Evolutionary conservation across 2,888 invertebrate species (phyloP), one percentile per base, ranked within the genome.

Genomic region (Pherbina coryleti): DNA sequence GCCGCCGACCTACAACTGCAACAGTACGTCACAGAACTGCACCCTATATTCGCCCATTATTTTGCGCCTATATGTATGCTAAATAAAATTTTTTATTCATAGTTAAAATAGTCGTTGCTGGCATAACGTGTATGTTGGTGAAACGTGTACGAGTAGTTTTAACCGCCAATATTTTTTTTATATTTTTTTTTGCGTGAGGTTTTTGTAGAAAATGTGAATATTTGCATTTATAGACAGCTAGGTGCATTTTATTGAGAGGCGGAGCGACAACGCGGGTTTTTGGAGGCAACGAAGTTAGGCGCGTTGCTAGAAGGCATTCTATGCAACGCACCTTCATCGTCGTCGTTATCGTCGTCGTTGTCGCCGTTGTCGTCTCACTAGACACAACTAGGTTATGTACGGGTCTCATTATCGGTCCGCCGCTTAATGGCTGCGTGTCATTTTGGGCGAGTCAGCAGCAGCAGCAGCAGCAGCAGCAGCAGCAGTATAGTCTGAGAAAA

Each of bases 1-100:
- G 44, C 44, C 11, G 44, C 44, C 44, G 44, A 44, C 37, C n/a
- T n/a, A 25, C 67, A 67, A n/a, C 28, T 37, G 34, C 67, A 44
- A 28, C 22, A 62, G 1, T 1, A 62, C 22, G 28, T 28, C 62
- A 62, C 19, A n/a, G 64, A 14, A 60, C 64, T 64, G 64, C 64
- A 64, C 64, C 64, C 64, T 62, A 64, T 19, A 55, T 55, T 19
- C 5, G 55, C 55, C 64, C 64, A 25, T 62, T 31, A n/a, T 19
- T 55, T 19, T 55, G 55, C 55, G 22, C 55, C 55, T 55, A n/a
- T 19, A 55, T 8, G 22, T 55, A 55, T 55, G 55, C 55, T 19
- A 55, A 55, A 55, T 19, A 55, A 55, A n/a, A 22, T 22, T 19
- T 55, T 55, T 55, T 22, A 55, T 55, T 55, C 55, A 44, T 44